Evolutionary conservation across 2,888 invertebrate species (phyloP).

Genomic region (Pandemis heparana): DNA sequence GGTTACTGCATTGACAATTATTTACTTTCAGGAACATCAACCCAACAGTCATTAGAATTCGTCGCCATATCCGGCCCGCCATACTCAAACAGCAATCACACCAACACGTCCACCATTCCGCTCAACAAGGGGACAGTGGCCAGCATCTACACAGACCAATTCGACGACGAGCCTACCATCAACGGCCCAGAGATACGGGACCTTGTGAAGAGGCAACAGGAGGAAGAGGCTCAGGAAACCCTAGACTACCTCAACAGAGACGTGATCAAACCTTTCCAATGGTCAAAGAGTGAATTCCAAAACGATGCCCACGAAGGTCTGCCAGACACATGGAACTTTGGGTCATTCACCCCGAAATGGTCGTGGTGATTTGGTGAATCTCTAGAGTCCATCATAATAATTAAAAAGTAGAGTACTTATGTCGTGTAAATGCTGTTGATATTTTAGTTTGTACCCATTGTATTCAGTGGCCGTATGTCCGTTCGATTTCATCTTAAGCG

Average conservation of each 20-base stretch:
- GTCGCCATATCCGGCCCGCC: conserved; percentile 75
- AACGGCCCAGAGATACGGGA: conserved; percentile 73
- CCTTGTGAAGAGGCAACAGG: conserved; percentile 70
- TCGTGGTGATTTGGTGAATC: conserved; percentile 79
- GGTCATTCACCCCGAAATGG: conserved; percentile 86
- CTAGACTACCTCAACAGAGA: conserved; percentile 68
- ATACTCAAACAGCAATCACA: conserved; percentile 61
- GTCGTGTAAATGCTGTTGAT: conserved; percentile 26
- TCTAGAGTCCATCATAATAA: conserved; percentile 54
- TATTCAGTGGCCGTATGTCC: conserved; percentile 34
- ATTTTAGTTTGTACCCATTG: conserved; percentile 33
- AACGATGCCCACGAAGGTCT: conserved; percentile 88
- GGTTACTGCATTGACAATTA: neutral
- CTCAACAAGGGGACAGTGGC: conserved; percentile 77
- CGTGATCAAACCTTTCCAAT: conserved; percentile 87
- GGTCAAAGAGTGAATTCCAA: conserved; percentile 89
- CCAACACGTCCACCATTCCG: conserved; percentile 54
- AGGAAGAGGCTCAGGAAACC: conserved; percentile 70
- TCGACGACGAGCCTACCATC: conserved; percentile 71
- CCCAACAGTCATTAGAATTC: conserved; percentile 59
- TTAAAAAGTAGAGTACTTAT: conserved; percentile 41
- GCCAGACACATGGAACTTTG: conserved; percentile 91
- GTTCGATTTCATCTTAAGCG: conserved; percentile 28
- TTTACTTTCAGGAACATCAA: conserved; percentile 50
- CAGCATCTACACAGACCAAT: conserved; percentile 74